Evolutionary conservation across 2,888 invertebrate species (phyloP).

Genomic region (Adineta ricciae): DNA sequence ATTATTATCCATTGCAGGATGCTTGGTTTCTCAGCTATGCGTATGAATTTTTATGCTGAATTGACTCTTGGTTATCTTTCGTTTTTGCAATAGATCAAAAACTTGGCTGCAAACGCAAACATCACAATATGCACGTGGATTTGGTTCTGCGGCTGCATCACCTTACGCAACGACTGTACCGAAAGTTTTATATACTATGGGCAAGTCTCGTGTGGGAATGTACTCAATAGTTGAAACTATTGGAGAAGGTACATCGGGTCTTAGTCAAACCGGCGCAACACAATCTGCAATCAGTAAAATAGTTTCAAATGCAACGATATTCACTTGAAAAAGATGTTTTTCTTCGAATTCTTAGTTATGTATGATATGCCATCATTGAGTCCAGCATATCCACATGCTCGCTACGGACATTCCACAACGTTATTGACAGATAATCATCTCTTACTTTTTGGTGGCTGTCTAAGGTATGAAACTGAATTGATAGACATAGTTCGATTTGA

Average conservation of each 20-base stretch:
- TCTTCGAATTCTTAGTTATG: neutral
- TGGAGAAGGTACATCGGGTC: neutral
- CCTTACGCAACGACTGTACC: neutral
- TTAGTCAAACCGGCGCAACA: neutral
- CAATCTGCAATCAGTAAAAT: neutral
- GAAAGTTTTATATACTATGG: neutral
- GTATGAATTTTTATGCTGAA: neutral
- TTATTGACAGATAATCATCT: neutral
- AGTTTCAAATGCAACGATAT: neutral
- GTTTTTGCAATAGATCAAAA: neutral
- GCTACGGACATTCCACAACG: neutral
- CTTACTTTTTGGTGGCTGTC: neutral
- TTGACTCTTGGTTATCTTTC: no score
- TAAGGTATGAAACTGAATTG: neutral
- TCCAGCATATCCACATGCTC: constrained; percentile 5
- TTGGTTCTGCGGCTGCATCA: neutral
- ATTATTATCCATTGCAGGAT: neutral
- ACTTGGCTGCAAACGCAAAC: neutral
- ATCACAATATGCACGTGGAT: neutral
- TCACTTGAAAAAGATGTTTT: neutral
- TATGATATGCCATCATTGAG: neutral
- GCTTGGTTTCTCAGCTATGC: neutral
- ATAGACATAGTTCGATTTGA: no score
- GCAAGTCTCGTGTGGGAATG: neutral
- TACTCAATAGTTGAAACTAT: neutral